Evolutionary conservation across 1,140 invertebrate genomes (phyloP), one percentile per base, ranked within the genome.

Genomic region (Tetragnatha versicolor): DNA sequence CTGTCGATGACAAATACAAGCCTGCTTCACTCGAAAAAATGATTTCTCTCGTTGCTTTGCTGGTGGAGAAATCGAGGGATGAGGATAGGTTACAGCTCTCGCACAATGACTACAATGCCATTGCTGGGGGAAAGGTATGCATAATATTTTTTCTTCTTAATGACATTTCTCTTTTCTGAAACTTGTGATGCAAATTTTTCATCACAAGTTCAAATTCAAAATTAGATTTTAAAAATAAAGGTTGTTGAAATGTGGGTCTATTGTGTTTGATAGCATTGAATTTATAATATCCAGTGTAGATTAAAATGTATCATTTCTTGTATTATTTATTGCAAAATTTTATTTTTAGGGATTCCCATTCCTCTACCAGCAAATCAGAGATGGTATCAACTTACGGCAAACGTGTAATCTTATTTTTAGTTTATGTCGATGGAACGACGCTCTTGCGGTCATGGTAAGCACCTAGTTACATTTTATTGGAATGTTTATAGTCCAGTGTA

Each of bases 1-100:
- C 90, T 0, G 76, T 81, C 9, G 89, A 90, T 22, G 92, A 93
- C 79, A 95, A 95, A 84, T 90, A 94, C 70, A 90, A 94, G 81
- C 94, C 94, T 0, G 92, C 93, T 1, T 95, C 95, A 0, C 86
- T 97, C n/a, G 95, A 97, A 85, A 97, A 97, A 87, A 97, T 97
- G 95, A 95, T 98, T 58, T 92, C 93, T 7, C 85, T 97, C 5
- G 92, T 96, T 33, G 93, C 94, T 4, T 90, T 92, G 1, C 88
- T 97, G 33, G 93, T 97, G 27, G 95, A 97, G 84, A 91, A 93
- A 72, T 95, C 94, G 31, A 87, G 95, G 20, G 88, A 91, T 7
- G 90, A 92, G 86, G 91, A 91, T 77, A 87, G 90, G 75, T 86
- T 97, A 6, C 89, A 91, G n/a, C 85, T 97, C 5, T 92, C 91